These are phyloP conservation scores for Acropora yongei DNA, from an alignment of 64 coral and sea anemone genomes.

Conservation along the genomic window DNA sequence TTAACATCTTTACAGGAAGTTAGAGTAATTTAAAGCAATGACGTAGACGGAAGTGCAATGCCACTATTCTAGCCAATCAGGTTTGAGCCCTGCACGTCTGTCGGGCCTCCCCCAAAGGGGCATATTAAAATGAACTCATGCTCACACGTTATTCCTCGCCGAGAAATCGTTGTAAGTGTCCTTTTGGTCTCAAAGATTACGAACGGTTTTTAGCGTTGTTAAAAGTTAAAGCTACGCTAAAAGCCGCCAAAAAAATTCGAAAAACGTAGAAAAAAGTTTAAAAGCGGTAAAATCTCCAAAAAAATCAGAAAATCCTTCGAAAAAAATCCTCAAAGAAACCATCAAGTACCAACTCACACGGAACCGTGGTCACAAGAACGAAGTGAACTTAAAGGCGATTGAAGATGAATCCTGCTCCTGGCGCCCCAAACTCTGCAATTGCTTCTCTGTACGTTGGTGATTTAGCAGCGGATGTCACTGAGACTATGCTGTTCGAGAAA, in stretches of 20 bases:
- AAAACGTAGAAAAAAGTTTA: slow-evolving; percentile 79
- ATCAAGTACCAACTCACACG: slow-evolving; percentile 38
- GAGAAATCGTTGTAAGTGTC: slow-evolving; percentile 77
- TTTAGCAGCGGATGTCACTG: slow-evolving; percentile 98
- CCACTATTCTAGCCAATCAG: slow-evolving; percentile 63
- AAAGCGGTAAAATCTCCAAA: slow-evolving; percentile 74
- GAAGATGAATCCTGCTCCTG: slow-evolving; percentile 93
- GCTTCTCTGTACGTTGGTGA: slow-evolving; percentile 98
- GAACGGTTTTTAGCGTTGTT: slow-evolving; percentile 88
- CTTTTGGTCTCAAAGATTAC: slow-evolving; percentile 35
- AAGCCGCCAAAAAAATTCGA: slow-evolving; percentile 93
- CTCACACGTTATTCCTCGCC: slow-evolving; percentile 78
- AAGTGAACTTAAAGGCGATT: slow-evolving; percentile 43
- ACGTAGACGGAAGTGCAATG: slow-evolving; percentile 62
- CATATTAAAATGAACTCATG: slow-evolving; percentile 63
- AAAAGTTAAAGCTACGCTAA: slow-evolving; percentile 71
- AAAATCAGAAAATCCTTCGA: slow-evolving; percentile 72
- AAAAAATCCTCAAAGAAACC: slow-evolving; percentile 43
- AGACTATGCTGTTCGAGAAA: slow-evolving; percentile 99
- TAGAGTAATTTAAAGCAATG: no score
- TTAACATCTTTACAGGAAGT: no score
- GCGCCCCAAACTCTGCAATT: slow-evolving; percentile 78
- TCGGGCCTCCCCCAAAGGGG: slow-evolving; percentile 52
- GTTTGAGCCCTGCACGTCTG: slow-evolving; percentile 8
- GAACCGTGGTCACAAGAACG: slow-evolving; percentile 33